Evolutionary conservation across 2,797 vertebrate genomes (phyloP).

Genomic region (Mycteria americana): DNA sequence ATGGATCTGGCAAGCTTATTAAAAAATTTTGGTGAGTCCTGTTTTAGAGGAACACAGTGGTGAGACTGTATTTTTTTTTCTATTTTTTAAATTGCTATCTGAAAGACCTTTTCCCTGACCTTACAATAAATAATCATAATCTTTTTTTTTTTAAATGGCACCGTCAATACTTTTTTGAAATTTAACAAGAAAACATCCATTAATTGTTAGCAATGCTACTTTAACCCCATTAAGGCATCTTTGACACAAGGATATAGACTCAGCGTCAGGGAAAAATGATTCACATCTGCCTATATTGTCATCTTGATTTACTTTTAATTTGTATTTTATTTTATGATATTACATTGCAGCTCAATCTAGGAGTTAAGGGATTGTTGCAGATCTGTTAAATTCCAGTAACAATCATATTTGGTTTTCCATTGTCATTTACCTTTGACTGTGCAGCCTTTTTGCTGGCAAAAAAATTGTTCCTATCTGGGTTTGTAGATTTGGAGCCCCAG

Average conservation of each 20-base stretch:
- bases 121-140: neutral
- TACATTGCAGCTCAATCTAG: neutral
- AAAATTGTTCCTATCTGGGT: neutral
- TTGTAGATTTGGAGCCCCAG: neutral
- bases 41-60: neutral
- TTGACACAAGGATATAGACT: neutral
- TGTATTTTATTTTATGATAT: slow-evolving; percentile 16
- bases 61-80: neutral
- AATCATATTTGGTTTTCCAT: neutral
- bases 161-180: neutral
- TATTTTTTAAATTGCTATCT: neutral
- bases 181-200: neutral
- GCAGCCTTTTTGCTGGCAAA: neutral
- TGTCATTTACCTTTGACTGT: slow-evolving; percentile 1
- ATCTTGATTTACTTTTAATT: slow-evolving; percentile 30
- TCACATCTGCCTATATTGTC: neutral
- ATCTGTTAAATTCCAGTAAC: slow-evolving; percentile 10
- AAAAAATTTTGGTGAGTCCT: neutral
- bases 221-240: neutral
- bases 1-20: neutral
- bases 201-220: neutral
- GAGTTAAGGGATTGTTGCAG: slow-evolving; percentile 19
- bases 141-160: neutral
- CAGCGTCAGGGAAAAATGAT: neutral
- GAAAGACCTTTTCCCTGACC: neutral